phyloP scores from a whole-genome alignment of 2,113 vertebrate species.

The Anarrhichthys ocellatus region DNA sequence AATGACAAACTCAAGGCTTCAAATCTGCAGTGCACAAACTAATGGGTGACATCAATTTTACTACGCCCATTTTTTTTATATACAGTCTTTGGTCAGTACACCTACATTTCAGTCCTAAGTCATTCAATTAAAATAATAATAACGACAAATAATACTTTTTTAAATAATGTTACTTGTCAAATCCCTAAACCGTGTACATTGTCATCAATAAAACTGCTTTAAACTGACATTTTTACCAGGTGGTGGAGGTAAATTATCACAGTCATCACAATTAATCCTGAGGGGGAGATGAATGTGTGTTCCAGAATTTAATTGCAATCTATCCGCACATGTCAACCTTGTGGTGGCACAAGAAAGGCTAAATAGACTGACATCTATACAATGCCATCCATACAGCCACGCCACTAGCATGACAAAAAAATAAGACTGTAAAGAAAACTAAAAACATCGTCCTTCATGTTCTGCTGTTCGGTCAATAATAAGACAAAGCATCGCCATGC shows the following conservation, averaged over 20 bases:
- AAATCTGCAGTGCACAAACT: too few species aligned
- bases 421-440: conserved; percentile 7
- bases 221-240: not conserved
- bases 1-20: too few species aligned
- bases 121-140: too few species aligned
- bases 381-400: not conserved
- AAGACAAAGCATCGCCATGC: not conserved
- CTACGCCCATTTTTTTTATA: too few species aligned
- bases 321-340: not conserved
- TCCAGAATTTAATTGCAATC: not conserved
- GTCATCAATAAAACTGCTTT: not conserved
- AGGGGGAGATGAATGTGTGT: not conserved
- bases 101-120: too few species aligned
- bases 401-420: not conserved
- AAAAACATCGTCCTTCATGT: not conserved
- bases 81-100: too few species aligned
- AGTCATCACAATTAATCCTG: not conserved
- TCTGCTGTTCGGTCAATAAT: conserved; percentile 22
- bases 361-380: not conserved
- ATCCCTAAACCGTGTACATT: too few species aligned
- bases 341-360: not conserved
- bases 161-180: too few species aligned
- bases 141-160: too few species aligned
- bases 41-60: too few species aligned
- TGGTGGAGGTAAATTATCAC: not conserved